phyloP scores from a whole-genome alignment of 1,140 invertebrate species.

The Dendrolimus punctatus region DNA sequence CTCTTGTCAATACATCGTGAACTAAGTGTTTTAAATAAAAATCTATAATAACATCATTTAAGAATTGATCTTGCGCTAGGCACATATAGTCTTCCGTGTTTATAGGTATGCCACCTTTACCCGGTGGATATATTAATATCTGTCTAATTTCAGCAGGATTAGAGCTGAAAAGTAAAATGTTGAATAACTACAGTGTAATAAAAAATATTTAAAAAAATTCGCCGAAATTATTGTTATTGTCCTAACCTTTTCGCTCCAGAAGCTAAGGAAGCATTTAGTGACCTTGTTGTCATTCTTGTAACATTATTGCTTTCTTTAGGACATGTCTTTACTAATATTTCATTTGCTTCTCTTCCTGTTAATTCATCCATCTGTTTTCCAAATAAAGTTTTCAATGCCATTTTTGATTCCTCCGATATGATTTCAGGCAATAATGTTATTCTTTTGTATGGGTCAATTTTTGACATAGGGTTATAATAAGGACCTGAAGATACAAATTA shows the following conservation, averaged over 20 bases:
- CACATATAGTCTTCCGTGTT: constrained; percentile 94
- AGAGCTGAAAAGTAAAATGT: constrained; percentile 59
- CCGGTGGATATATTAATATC: constrained; percentile 80
- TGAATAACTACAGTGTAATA: background rate
- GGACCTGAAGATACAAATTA: constrained; percentile 35
- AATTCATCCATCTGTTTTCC: constrained; percentile 79
- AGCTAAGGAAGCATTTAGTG: constrained; percentile 39
- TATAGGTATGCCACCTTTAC: constrained; percentile 87
- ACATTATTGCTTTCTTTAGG: constrained; percentile 71
- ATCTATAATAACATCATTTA: constrained; percentile 98
- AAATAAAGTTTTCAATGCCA: constrained; percentile 78
- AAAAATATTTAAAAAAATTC: too few species aligned
- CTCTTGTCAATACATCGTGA: constrained; percentile 79
- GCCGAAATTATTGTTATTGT: constrained; percentile 8
- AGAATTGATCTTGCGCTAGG: constrained; percentile 92
- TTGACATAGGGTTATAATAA: constrained; percentile 73
- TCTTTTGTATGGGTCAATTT: constrained; percentile 79
- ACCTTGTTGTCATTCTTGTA: constrained; percentile 56
- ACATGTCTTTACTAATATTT: constrained; percentile 84
- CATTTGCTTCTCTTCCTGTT: constrained; percentile 82
- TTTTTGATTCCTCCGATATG: constrained; percentile 77
- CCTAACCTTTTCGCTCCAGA: constrained; percentile 44
- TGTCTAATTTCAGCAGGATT: constrained; percentile 72
- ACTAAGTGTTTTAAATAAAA: constrained; percentile 96
- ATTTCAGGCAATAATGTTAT: constrained; percentile 84